Conservation (phyloP, 2,888 invertebrate species). For the Sesia bembeciformis region DNA sequence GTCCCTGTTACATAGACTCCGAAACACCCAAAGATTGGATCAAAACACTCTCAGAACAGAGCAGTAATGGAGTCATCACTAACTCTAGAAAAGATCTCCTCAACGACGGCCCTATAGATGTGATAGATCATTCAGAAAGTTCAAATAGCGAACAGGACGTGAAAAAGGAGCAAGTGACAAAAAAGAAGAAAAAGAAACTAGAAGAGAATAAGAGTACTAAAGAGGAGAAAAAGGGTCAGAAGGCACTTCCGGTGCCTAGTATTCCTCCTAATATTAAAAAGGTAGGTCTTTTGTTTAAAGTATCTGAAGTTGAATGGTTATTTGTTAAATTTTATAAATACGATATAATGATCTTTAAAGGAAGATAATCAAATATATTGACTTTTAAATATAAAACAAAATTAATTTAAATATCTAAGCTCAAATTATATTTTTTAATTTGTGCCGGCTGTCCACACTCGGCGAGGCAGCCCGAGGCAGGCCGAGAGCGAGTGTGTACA, state of each 20-base stretch:
- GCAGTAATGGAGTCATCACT: conserved; percentile 45
- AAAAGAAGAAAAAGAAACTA: conserved; percentile 33
- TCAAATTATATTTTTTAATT: too few relatives aligned
- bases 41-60: conserved; percentile 54
- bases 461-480: not conserved
- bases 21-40: conserved; percentile 64
- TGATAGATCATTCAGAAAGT: conserved; percentile 22
- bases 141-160: conserved; percentile 33
- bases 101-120: conserved; percentile 50
- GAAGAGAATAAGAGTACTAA: conserved; percentile 13
- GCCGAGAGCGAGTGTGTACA: too few relatives aligned
- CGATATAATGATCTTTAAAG: too few relatives aligned
- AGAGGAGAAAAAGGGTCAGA: conserved; percentile 19
- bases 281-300: conserved; percentile 18
- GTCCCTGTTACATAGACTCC: conserved; percentile 59
- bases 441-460: not conserved
- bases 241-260: conserved; percentile 15
- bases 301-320: too few relatives aligned
- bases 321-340: too few relatives aligned
- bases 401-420: too few relatives aligned
- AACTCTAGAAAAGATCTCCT: conserved; percentile 66
- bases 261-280: conserved; percentile 48
- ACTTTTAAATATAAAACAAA: too few relatives aligned
- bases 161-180: conserved; percentile 18
- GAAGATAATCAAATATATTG: too few relatives aligned